Conservation (phyloP, 2,888 invertebrate species). For the Acleris literana region DNA sequence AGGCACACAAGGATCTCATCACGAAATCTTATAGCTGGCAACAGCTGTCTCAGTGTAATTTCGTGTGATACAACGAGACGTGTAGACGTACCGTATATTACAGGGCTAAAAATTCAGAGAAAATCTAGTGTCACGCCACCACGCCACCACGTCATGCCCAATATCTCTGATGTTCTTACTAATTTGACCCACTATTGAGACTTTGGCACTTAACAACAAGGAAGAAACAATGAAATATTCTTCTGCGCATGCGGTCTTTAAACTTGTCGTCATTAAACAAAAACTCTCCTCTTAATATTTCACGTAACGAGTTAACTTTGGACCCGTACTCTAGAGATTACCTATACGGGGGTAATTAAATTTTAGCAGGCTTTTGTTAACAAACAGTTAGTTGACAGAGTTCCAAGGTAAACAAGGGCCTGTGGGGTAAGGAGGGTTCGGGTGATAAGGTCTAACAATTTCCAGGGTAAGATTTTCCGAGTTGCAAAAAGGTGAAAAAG, state of each 20-base stretch:
- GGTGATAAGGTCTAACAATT: conserved; percentile 9
- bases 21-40: too few species aligned
- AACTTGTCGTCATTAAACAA: conserved; percentile 66
- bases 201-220: background rate
- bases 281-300: conserved; percentile 76
- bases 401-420: conserved; percentile 9
- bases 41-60: too few species aligned
- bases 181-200: background rate
- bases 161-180: too few species aligned
- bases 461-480: background rate
- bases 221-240: conserved; percentile 31
- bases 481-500: too few species aligned
- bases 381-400: conserved; percentile 6
- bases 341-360: conserved; percentile 48
- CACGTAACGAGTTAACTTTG: conserved; percentile 71
- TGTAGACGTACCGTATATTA: too few species aligned
- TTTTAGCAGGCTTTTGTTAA: conserved; percentile 24
- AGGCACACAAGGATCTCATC: too few species aligned
- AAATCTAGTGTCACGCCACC: too few species aligned
- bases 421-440: background rate
- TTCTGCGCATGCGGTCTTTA: conserved; percentile 49
- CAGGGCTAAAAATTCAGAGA: too few species aligned
- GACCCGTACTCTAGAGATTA: conserved; percentile 57
- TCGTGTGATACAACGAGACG: too few species aligned
- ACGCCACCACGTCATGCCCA: too few species aligned